Evolutionary conservation across 1,140 invertebrate species (phyloP), one percentile per base, ranked within the genome.

Genomic region (Apis florea): DNA sequence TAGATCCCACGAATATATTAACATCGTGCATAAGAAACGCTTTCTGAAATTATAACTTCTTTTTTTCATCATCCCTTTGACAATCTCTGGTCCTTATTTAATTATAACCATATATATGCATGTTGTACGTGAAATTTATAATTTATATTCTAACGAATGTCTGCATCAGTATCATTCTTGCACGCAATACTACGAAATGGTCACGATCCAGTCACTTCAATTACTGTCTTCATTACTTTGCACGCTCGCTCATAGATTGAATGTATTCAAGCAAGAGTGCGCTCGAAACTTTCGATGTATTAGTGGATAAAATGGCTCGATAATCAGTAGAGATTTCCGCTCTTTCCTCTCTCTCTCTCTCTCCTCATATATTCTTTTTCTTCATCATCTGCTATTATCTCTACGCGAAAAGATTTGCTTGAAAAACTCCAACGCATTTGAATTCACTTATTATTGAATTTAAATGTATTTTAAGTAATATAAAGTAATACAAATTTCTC

Each of bases 151-250:
- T 10, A 5, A 17, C 24, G 21, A 15, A 40, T 15, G 26, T 5
- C 24, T 26, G 21, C 17, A 56, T 49, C 49, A 31, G 31, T 11
- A 21, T 1, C 74, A 47, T 63, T 56, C 51, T 40, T 76, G 63
- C 26, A 51, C 3, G 61, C 26, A 40, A 66, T 40, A 51, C 31
- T 56, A 24, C 19, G 54, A 31, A 40, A 49, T 68, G 19, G 47
- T 67, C 70, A 67, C 66, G 67, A 72, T 83, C 78, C 71, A 53
- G 66, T 86, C 82, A 79, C 77, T 88, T 78, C 83, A 86, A 88
- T 86, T 88, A 85, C 87, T 82, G 76, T 82, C 79, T 77, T 69
- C 69, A 79, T 83, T 83, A 77, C 82, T 74, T 83, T 83, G 76
- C 26, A 70, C 78, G 79, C 83, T 83, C 73, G 83, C 56, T 75